Percentiles rank a stretch among this genome's conserved stretches.
These are phyloP conservation scores for Scaptomyza pallida DNA, from an alignment of 1,140 invertebrate species.

Conservation along the genomic window DNA sequence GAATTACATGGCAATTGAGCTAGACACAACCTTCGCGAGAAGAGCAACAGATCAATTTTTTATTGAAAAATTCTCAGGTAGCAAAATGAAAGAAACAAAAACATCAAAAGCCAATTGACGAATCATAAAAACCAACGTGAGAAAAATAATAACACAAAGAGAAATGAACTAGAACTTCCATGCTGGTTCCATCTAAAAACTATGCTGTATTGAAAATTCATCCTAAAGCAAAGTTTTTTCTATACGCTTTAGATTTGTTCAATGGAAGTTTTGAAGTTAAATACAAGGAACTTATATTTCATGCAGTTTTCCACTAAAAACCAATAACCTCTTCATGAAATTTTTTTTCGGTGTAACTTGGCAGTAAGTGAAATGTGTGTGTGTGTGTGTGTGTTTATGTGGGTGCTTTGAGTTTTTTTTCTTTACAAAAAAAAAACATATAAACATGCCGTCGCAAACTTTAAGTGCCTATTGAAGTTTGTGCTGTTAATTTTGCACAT, in stretches of 20 bases:
- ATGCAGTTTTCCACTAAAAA: not conserved
- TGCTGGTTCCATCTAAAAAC: no score
- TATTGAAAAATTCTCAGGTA: conserved; percentile 5
- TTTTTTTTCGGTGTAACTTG: not conserved
- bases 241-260: no score
- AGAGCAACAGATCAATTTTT: conserved; percentile 8
- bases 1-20: conserved; percentile 9
- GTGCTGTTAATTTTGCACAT: conserved; percentile 39
- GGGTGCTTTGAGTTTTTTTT: not conserved
- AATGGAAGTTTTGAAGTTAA: no score
- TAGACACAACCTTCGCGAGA: not conserved
- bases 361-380: not conserved
- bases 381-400: no score
- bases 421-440: no score
- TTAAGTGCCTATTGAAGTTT: conserved; percentile 9
- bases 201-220: no score
- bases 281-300: no score
- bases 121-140: conserved; percentile 5
- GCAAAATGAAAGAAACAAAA: not conserved
- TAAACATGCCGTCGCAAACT: conserved; percentile 6
- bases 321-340: not conserved
- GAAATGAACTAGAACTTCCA: not conserved
- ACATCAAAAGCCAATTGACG: not conserved
- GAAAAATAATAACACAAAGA: not conserved
- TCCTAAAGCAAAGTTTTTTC: no score